Evolutionary conservation across 1,140 invertebrate genomes (phyloP), one percentile per base, ranked within the genome.

Genomic region (Pogonomyrmex barbatus): DNA sequence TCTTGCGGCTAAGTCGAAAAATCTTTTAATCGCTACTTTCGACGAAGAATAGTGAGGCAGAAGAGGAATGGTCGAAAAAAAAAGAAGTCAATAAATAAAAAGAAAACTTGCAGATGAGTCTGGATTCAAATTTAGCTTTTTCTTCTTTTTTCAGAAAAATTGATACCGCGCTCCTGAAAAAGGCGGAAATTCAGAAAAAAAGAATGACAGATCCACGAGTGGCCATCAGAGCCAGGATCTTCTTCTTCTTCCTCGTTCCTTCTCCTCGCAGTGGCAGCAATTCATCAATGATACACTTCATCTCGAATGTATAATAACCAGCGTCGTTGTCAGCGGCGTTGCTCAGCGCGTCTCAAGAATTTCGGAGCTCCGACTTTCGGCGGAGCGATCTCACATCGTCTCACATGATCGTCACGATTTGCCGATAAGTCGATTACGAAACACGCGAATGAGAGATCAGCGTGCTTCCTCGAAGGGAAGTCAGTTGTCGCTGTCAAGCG

Each of bases 1-100:
- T 39, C 42, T 50, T 33, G 2, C 17, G 79, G 36, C 82, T 17
- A 70, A 56, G 17, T 60, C 50, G 42, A 76, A 90, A 88, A 71
- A 70, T 52, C n/a, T 1, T 14, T 52, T 47, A 54, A 36, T 79
- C 33, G 3, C n/a, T 30, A 17, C 10, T 36, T 67, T 33, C 10
- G 12, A 39, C 6, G 4, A 78, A 63, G 17, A 33, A 4, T 12
- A 8, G 0, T 17, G 50, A 75, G 30, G n/a, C 71, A 2, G 12
- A 39, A 54, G 2, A 8, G 0, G 10, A 5, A 33, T 56, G n/a
- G 12, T 9, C 5, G n/a, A 4, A 2, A 70, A n/a, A 33, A 0
- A 78, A 67, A 1, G 1, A 12, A 42, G 8, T 24, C 24, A 6
- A 58, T 33, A 50, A 36, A 24, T 6, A 36, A 58, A 10, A 45